Percentiles rank a stretch among this genome's conserved stretches.
Evolutionary conservation across 2,797 vertebrate species (phyloP).

Genomic region (Emys orbicularis): DNA sequence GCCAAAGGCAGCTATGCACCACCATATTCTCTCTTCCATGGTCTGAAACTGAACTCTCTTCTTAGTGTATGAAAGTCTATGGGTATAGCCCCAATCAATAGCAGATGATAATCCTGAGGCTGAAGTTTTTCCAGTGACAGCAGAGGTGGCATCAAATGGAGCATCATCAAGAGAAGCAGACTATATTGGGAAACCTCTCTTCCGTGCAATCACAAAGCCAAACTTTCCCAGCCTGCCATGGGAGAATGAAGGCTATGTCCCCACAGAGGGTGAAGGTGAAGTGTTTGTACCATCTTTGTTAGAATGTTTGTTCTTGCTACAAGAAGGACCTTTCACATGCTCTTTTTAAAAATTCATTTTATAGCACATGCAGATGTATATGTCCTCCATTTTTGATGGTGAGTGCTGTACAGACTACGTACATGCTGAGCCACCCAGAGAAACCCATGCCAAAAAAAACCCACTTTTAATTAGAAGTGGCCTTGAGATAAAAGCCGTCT

Average conservation of each 20-base stretch:
- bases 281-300: not conserved
- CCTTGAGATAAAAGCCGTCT: not conserved
- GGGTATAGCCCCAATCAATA: not conserved
- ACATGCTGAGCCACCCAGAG: not conserved
- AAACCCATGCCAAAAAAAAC: not conserved
- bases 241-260: slow-evolving; percentile 12
- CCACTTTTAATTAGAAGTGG: not conserved
- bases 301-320: not conserved
- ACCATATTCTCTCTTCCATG: rapidly evolving
- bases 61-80: not conserved
- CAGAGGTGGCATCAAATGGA: not conserved
- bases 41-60: rapidly evolving
- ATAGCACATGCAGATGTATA: rapidly evolving
- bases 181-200: not conserved
- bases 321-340: not conserved
- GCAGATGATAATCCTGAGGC: not conserved
- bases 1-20: not conserved
- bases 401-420: not conserved
- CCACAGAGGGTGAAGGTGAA: not conserved
- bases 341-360: not conserved
- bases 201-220: not conserved
- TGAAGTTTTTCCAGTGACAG: not conserved
- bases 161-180: not conserved
- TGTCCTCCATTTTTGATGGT: not conserved
- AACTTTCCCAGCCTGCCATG: slow-evolving; percentile 22